phyloP scores from a whole-genome alignment of 37 sponge, comb jelly and placozoan genomes.

The Cliona cf. orientalis region DNA sequence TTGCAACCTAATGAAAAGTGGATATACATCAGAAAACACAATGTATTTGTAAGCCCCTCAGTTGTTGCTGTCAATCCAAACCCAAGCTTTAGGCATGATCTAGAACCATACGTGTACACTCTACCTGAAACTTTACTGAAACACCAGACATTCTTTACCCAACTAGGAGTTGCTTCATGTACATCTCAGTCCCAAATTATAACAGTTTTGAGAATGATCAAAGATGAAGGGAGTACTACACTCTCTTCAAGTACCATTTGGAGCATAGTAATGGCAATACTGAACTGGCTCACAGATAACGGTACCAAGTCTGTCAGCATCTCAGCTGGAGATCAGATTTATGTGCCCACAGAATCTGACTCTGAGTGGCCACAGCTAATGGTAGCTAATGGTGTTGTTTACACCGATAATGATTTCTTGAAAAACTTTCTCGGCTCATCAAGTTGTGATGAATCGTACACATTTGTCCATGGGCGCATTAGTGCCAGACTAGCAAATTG shows the following conservation, averaged over 20 bases:
- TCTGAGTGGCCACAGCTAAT: constrained; percentile 22
- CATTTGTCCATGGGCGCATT: constrained; percentile 40
- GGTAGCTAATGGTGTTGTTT: constrained; percentile 24
- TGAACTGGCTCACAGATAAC: constrained; percentile 60
- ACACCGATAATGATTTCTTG: constrained; percentile 53
- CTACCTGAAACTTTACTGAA: constrained; percentile 15
- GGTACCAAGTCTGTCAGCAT: not conserved
- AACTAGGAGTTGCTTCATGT: not conserved
- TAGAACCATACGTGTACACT: constrained; percentile 47
- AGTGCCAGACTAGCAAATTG: not conserved
- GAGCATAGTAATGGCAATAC: constrained; percentile 41
- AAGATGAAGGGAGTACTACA: not conserved
- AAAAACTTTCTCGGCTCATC: not conserved
- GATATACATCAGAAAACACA: constrained; percentile 24
- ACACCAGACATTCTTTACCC: not conserved
- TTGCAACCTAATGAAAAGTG: constrained; percentile 17
- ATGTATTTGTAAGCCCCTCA: constrained; percentile 25
- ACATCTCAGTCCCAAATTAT: constrained; percentile 21
- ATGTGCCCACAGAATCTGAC: constrained; percentile 40
- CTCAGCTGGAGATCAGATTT: not conserved
- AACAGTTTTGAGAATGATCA: constrained; percentile 23
- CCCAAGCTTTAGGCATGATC: constrained; percentile 17
- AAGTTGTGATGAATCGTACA: not conserved
- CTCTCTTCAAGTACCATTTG: constrained; percentile 6
- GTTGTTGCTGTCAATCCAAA: constrained; percentile 29